A percentile compares a stretch with the other conserved stretches of the same genome.
Conservation (phyloP, 2,113 vertebrate species). For the Patagioenas fasciata region DNA sequence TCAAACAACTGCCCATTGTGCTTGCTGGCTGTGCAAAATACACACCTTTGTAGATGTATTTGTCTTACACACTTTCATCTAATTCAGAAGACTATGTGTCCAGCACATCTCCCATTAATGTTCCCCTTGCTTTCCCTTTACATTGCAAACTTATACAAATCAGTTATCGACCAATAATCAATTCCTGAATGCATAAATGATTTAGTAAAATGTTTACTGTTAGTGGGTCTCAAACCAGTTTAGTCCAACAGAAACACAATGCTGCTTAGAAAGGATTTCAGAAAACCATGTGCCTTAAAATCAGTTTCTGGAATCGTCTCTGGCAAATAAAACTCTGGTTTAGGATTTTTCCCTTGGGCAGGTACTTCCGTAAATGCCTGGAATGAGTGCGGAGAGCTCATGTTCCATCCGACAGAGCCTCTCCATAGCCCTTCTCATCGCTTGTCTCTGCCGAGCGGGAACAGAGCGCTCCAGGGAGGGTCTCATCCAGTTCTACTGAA, state of each 20-base stretch:
- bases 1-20: neutral
- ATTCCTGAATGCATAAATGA: neutral
- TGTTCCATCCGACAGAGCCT: neutral
- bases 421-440: neutral
- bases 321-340: neutral
- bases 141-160: neutral
- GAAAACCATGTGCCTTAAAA: neutral
- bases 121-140: neutral
- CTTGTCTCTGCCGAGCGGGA: neutral
- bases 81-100: neutral
- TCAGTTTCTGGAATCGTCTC: neutral
- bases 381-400: neutral
- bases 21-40: neutral
- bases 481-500: neutral
- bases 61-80: neutral
- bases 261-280: neutral
- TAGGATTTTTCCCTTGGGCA: neutral
- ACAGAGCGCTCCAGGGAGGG: neutral
- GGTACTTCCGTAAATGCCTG: neutral
- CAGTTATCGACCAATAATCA: neutral
- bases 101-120: neutral
- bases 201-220: neutral
- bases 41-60: neutral
- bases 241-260: neutral
- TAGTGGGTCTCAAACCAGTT: neutral